Evolutionary conservation across 2,888 invertebrate species (phyloP).

Genomic region (Tribolium freemani): DNA sequence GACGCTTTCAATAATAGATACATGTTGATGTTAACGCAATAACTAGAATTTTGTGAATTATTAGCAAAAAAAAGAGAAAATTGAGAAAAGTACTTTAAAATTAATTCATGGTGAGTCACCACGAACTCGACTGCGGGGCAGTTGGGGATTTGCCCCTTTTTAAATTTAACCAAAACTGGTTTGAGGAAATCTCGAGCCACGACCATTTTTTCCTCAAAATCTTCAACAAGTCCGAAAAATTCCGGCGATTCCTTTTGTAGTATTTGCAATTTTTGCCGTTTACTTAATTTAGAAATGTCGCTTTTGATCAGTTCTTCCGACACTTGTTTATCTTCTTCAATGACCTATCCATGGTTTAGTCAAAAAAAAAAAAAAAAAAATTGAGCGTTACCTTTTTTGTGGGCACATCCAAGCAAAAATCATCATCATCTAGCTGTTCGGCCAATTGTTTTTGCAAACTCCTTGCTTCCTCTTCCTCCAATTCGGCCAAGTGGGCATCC

Average conservation of each 20-base stretch:
- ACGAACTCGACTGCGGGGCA: slow-evolving; percentile 80
- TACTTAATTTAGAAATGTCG: slow-evolving; percentile 82
- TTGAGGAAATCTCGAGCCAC: slow-evolving; percentile 77
- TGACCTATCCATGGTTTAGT: slow-evolving; percentile 54
- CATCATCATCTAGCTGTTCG: slow-evolving; percentile 84
- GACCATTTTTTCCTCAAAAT: slow-evolving; percentile 77
- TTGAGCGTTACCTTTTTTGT: slow-evolving; percentile 8
- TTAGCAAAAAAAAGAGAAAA: slow-evolving; percentile 40
- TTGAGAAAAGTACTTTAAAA: slow-evolving; percentile 67
- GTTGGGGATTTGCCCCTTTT: slow-evolving; percentile 74
- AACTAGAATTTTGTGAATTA: slow-evolving; percentile 73
- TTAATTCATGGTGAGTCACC: slow-evolving; percentile 68
- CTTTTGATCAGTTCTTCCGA: slow-evolving; percentile 76
- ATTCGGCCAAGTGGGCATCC: slow-evolving; percentile 81
- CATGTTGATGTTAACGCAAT: slow-evolving; percentile 88
- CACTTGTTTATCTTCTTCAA: slow-evolving; percentile 61
- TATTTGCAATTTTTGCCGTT: slow-evolving; percentile 82
- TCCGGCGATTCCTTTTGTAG: slow-evolving; percentile 91
- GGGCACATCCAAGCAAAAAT: slow-evolving; percentile 69
- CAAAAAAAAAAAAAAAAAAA: not conserved
- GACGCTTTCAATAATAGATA: slow-evolving; percentile 88
- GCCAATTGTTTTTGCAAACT: slow-evolving; percentile 83
- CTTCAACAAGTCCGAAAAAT: slow-evolving; percentile 81
- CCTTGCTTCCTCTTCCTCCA: slow-evolving; percentile 88
- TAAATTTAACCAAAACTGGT: slow-evolving; percentile 74